phyloP scores from a whole-genome alignment of 1,140 invertebrate genomes.

The Belonocnema kinseyi region DNA sequence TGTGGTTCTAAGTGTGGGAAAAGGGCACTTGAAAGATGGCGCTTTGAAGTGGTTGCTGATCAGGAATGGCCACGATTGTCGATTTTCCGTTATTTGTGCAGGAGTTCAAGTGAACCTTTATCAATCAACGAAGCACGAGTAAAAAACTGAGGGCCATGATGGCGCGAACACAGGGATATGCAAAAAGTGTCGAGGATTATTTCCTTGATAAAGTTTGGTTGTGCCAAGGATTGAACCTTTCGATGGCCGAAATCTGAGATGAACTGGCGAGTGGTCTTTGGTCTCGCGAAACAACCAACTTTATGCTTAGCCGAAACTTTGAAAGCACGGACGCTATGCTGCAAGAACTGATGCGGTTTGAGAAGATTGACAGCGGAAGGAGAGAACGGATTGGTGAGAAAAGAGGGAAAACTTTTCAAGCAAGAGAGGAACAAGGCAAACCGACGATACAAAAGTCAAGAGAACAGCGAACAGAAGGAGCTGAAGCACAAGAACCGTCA shows the following conservation, averaged over 20 bases:
- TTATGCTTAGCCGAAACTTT: constrained; percentile 7
- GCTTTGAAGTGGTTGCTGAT: too few relatives aligned
- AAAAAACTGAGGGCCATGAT: constrained; percentile 35
- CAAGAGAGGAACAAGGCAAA: too few relatives aligned
- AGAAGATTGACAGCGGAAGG: background rate
- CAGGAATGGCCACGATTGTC: background rate
- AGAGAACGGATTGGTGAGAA: background rate
- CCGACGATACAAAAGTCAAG: too few relatives aligned
- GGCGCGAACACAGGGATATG: constrained; percentile 7
- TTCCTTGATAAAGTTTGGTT: too few relatives aligned
- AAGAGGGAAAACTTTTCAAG: too few relatives aligned
- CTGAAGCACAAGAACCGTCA: background rate
- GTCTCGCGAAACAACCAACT: too few relatives aligned
- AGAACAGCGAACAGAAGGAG: background rate
- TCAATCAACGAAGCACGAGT: too few relatives aligned
- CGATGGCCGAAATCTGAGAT: constrained; percentile 22
- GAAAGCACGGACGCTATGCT: constrained; percentile 19
- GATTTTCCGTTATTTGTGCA: constrained; percentile 6
- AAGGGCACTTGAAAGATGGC: too few relatives aligned
- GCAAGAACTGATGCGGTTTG: background rate
- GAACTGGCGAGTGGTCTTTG: constrained; percentile 35
- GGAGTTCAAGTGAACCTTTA: constrained; percentile 22
- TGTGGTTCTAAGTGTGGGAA: too few relatives aligned
- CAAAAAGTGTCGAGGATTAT: constrained; percentile 35
- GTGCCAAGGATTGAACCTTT: too few relatives aligned